Percentiles rank a stretch among this genome's conserved stretches.
Evolutionary conservation across 2,888 invertebrate genomes (phyloP).

Genomic region (Apotomis capreana): DNA sequence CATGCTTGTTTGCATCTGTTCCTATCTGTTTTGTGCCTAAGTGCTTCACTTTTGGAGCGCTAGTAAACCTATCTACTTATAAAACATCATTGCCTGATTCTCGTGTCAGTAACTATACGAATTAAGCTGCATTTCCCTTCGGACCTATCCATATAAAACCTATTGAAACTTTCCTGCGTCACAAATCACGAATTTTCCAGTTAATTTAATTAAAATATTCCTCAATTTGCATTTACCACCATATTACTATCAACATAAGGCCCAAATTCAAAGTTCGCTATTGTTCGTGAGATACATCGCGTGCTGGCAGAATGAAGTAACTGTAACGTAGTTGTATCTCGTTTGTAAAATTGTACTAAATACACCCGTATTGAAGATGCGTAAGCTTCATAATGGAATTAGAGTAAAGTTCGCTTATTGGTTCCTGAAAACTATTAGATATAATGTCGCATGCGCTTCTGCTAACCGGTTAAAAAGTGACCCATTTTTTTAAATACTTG

Average conservation of each 20-base stretch:
- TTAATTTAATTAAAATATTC: constrained; percentile 10
- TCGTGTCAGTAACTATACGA: no score
- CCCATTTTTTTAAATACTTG: constrained; percentile 14
- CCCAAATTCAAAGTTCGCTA: not conserved
- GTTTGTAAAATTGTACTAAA: not conserved
- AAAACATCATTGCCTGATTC: no score
- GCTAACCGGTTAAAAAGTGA: not conserved
- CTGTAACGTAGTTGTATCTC: not conserved
- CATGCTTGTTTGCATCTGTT: no score
- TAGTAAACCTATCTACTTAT: no score
- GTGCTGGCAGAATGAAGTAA: constrained; percentile 5
- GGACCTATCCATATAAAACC: not conserved
- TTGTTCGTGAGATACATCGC: constrained; percentile 18
- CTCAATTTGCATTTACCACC: not conserved
- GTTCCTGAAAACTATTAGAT: not conserved
- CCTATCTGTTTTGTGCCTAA: no score
- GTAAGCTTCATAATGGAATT: not conserved
- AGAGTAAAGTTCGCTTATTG: not conserved
- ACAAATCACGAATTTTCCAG: constrained; percentile 12
- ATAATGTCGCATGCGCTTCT: constrained; percentile 8
- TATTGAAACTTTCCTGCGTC: constrained; percentile 4
- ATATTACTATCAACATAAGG: not conserved
- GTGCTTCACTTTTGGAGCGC: no score
- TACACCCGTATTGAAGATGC: not conserved
- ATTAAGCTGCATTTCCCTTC: no score